phyloP scores from a whole-genome alignment of 2,888 invertebrate genomes.

The Nomada ruficornis region DNA sequence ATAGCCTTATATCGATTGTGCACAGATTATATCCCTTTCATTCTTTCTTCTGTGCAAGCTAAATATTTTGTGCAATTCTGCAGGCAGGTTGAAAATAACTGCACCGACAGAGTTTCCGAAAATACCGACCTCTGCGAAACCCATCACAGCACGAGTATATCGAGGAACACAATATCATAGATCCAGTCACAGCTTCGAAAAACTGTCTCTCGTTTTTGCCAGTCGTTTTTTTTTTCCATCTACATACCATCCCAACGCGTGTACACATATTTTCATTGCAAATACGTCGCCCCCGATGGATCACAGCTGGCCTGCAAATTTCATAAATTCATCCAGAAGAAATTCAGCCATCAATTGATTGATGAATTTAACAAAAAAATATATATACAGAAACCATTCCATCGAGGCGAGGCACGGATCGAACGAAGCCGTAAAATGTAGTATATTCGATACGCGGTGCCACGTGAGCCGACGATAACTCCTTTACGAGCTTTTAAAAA shows the following conservation, averaged over 20 bases:
- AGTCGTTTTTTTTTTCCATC: slow-evolving; percentile 21
- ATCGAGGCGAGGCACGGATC: neutral
- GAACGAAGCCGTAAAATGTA: neutral
- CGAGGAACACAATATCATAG: neutral
- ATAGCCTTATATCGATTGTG: neutral
- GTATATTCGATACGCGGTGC: slow-evolving; percentile 7
- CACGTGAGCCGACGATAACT: slow-evolving; percentile 33
- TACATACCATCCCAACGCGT: slow-evolving; percentile 1
- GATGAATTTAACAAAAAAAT: neutral
- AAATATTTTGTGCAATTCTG: no score
- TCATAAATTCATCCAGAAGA: neutral
- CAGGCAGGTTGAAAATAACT: no score
- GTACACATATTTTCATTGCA: slow-evolving; percentile 18
- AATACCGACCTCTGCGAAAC: no score
- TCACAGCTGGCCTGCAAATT: slow-evolving; percentile 26
- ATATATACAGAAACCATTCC: neutral
- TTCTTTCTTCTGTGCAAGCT: neutral
- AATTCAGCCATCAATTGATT: neutral
- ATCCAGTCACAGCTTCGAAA: neutral
- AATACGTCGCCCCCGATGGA: slow-evolving; percentile 12
- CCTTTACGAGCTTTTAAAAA: slow-evolving; percentile 59
- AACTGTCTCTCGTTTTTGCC: slow-evolving; percentile 7
- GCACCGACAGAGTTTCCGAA: neutral
- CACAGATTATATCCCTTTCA: neutral
- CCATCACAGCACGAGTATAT: neutral